Conservation (phyloP, 2,113 vertebrate genomes). For the Gavialis gangeticus region DNA sequence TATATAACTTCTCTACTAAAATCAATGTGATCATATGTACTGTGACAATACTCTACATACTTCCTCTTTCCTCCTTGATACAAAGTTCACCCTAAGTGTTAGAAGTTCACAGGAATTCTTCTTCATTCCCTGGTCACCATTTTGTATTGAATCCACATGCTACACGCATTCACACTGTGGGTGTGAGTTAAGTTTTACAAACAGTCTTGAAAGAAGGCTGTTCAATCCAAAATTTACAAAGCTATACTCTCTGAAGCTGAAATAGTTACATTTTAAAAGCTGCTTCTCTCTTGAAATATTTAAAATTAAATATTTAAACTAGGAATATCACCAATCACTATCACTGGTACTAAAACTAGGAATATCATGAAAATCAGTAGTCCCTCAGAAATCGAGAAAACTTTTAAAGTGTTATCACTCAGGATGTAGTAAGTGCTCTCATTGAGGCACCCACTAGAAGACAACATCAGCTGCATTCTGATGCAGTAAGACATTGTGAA, state of each 20-base stretch:
- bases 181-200: fast-evolving
- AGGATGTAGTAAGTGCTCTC: fast-evolving
- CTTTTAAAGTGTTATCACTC: not conserved
- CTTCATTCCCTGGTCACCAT: not conserved
- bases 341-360: not conserved
- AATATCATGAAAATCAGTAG: not conserved
- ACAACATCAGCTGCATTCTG: not conserved
- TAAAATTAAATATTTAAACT: not conserved
- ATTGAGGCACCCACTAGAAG: fast-evolving
- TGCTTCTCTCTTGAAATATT: not conserved
- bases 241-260: not conserved
- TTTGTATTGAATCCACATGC: not conserved
- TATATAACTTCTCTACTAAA: fast-evolving
- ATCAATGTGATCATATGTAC: not conserved
- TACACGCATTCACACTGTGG: not conserved
- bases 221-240: not conserved
- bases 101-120: not conserved
- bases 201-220: too few relatives aligned
- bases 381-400: not conserved
- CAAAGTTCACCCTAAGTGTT: not conserved
- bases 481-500: not conserved
- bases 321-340: too few relatives aligned
- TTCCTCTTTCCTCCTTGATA: not conserved
- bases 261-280: not conserved
- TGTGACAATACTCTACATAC: not conserved